Evolutionary conservation across 1,140 invertebrate species (phyloP).

Genomic region (Drosophila murphyi): DNA sequence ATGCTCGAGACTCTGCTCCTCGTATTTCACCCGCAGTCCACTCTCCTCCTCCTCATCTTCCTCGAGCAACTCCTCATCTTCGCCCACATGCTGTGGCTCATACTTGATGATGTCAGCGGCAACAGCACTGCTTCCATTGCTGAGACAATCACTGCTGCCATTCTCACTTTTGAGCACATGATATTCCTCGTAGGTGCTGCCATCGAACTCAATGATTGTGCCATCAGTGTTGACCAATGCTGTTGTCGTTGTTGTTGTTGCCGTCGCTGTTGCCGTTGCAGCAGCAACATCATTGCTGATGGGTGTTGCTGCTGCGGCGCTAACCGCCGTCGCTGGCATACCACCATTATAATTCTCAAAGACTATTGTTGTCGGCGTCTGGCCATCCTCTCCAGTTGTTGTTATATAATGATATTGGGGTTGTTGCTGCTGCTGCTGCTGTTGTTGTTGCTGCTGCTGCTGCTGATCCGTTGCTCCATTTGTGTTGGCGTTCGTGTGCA

Average conservation of each 20-base stretch:
- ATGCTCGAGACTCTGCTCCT: slow-evolving; percentile 66
- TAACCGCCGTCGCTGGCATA: slow-evolving; percentile 55
- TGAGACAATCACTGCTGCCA: slow-evolving; percentile 67
- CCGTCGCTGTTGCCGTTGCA: slow-evolving; percentile 27
- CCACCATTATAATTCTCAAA: slow-evolving; percentile 79
- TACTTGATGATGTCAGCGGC: slow-evolving; percentile 79
- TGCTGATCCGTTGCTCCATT: slow-evolving; percentile 39
- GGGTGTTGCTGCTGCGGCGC: slow-evolving; percentile 52
- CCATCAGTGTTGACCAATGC: slow-evolving; percentile 67
- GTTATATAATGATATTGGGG: slow-evolving; percentile 80
- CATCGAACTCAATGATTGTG: slow-evolving; percentile 74
- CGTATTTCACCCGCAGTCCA: slow-evolving; percentile 67
- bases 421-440: slow-evolving; percentile 57
- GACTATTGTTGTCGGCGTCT: slow-evolving; percentile 79
- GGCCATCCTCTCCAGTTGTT: slow-evolving; percentile 71
- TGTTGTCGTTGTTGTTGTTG: slow-evolving; percentile 55
- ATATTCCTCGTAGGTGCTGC: slow-evolving; percentile 74
- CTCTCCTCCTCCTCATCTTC: slow-evolving; percentile 71
- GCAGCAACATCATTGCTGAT: slow-evolving; percentile 29
- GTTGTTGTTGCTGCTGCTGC: slow-evolving; percentile 32
- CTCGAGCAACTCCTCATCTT: slow-evolving; percentile 59
- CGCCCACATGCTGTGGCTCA: slow-evolving; percentile 70
- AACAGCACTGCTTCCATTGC: slow-evolving; percentile 72
- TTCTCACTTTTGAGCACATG: slow-evolving; percentile 75
- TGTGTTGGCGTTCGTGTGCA: slow-evolving; percentile 71